These are phyloP conservation scores for Erannis defoliaria DNA, from an alignment of 2,888 invertebrate genomes.

Conservation along the genomic window DNA sequence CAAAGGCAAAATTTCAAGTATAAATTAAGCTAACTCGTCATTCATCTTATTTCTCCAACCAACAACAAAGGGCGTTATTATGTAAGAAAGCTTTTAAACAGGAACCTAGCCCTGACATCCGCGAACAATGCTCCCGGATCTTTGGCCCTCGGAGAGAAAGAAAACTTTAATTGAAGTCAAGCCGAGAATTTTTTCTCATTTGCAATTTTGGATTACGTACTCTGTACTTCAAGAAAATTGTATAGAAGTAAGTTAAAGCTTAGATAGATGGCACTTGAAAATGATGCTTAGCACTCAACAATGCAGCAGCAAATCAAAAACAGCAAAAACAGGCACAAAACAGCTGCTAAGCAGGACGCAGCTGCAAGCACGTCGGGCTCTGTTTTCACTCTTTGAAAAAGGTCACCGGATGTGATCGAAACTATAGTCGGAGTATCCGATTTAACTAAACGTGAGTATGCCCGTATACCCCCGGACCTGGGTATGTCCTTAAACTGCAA, in stretches of 20 bases:
- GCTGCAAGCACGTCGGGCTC: too few species aligned
- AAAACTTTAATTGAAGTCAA: constrained; percentile 19
- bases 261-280: not conserved
- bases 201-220: constrained; percentile 22
- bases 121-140: constrained; percentile 20
- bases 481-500: too few species aligned
- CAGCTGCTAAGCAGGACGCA: too few species aligned
- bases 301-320: too few species aligned
- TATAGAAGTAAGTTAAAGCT: constrained; percentile 15
- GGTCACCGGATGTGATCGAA: too few species aligned
- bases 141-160: constrained; percentile 27
- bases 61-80: not conserved
- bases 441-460: too few species aligned
- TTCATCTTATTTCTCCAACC: not conserved
- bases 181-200: constrained; percentile 18
- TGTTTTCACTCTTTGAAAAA: too few species aligned
- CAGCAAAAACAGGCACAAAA: too few species aligned
- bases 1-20: not conserved
- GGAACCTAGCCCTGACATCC: not conserved
- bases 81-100: constrained; percentile 3
- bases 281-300: too few species aligned
- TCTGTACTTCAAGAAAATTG: constrained; percentile 8
- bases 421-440: too few species aligned
- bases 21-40: not conserved
- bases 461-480: too few species aligned